phyloP scores from a whole-genome alignment of 2,113 vertebrate species.

The Raja brachyura region DNA sequence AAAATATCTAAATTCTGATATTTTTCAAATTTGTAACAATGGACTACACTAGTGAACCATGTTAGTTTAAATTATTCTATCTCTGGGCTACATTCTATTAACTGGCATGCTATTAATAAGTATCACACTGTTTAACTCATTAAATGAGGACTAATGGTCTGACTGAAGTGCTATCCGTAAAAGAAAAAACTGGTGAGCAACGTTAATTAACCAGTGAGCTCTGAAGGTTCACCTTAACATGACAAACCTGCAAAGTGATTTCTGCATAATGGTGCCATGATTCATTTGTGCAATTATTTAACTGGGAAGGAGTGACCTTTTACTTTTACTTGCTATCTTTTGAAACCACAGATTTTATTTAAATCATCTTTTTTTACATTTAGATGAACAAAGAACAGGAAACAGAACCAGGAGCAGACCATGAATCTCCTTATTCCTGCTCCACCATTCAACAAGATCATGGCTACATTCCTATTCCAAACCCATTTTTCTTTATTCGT shows the following conservation, averaged over 20 bases:
- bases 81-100: no score
- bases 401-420: no score
- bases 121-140: neutral
- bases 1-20: no score
- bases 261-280: neutral
- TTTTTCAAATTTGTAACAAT: no score
- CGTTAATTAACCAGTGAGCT: neutral
- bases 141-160: neutral
- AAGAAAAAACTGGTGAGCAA: neutral
- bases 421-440: no score
- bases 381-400: neutral
- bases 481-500: no score
- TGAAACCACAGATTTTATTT: neutral
- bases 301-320: neutral
- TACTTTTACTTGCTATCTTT: neutral
- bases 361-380: neutral
- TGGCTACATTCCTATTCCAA: no score
- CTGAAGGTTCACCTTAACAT: neutral
- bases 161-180: neutral
- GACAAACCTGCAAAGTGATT: neutral
- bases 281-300: neutral
- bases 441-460: no score
- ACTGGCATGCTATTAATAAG: neutral
- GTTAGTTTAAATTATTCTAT: neutral
- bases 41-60: neutral